Conservation (phyloP, 2,888 invertebrate species). For the Epinotia ramella region DNA sequence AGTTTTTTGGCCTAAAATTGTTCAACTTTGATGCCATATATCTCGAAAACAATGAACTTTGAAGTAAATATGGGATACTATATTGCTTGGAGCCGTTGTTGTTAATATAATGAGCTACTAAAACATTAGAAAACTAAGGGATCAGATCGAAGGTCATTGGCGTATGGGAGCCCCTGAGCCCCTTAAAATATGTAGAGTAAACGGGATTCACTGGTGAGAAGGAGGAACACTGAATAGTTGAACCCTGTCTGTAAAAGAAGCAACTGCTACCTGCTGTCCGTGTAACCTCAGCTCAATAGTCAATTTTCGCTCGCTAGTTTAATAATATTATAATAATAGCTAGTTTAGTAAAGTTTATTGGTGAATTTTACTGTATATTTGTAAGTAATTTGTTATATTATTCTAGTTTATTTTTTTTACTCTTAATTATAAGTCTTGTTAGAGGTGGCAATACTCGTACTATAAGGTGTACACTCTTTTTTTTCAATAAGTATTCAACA, state of each 20-base stretch:
- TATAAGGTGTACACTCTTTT: background rate
- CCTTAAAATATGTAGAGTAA: no score
- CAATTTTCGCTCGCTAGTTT: conserved; percentile 53
- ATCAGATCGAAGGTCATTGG: no score
- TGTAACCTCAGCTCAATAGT: conserved; percentile 52
- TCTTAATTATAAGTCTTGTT: conserved; percentile 29
- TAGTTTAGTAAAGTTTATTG: conserved; percentile 10
- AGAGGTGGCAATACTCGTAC: conserved; percentile 7
- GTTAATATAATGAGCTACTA: no score
- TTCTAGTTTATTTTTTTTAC: conserved; percentile 31
- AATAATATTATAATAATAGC: background rate
- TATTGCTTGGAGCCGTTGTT: no score
- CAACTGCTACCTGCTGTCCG: conserved; percentile 36
- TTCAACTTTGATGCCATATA: no score
- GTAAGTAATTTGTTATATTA: conserved; percentile 34
- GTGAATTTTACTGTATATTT: conserved; percentile 14
- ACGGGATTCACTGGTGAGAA: background rate
- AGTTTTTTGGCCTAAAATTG: no score
- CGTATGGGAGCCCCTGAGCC: no score
- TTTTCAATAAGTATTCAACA: background rate
- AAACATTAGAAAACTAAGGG: no score
- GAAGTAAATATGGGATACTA: no score
- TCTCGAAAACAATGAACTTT: no score
- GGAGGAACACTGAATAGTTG: background rate
- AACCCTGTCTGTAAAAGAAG: background rate